Percentiles rank a stretch among this genome's conserved stretches.
Evolutionary conservation across 1,140 invertebrate genomes (phyloP).

Genomic region (Bombus picipes): DNA sequence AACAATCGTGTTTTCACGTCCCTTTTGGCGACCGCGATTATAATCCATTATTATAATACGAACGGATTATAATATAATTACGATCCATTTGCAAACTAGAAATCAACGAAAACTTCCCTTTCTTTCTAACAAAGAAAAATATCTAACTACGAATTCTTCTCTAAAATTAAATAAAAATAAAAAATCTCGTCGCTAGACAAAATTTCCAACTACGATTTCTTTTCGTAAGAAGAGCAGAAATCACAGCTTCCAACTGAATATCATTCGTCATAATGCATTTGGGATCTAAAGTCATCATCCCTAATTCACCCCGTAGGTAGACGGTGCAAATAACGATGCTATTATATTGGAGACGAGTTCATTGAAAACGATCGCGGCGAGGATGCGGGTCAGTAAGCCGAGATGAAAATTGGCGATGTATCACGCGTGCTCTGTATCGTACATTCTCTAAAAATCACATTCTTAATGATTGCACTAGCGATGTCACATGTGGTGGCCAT

Average conservation of each 20-base stretch:
- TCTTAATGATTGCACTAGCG: slow-evolving; percentile 42
- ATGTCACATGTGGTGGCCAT: slow-evolving; percentile 16
- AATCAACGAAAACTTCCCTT: background rate
- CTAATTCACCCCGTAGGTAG: background rate
- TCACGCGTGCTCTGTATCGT: background rate
- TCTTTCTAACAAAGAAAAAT: background rate
- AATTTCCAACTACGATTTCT: background rate
- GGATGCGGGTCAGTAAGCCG: slow-evolving; percentile 30
- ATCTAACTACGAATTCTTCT: background rate
- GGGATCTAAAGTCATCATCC: background rate
- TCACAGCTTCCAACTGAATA: too few relatives aligned
- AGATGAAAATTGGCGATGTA: slow-evolving; percentile 14
- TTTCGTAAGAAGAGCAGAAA: background rate
- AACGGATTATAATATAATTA: background rate
- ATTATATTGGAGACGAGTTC: background rate
- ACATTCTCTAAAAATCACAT: slow-evolving; percentile 21
- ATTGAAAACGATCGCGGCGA: slow-evolving; percentile 10
- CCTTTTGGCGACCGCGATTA: slow-evolving; percentile 24
- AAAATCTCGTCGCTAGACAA: background rate
- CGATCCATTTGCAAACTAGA: background rate
- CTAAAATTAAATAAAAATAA: background rate
- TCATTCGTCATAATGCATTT: too few relatives aligned
- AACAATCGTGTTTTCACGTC: slow-evolving; percentile 19
- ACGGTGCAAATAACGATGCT: background rate
- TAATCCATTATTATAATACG: too few relatives aligned